A percentile compares a stretch with the other conserved stretches of the same genome.
phyloP scores from a whole-genome alignment of 2,888 invertebrate species.

The Tipula unca region DNA sequence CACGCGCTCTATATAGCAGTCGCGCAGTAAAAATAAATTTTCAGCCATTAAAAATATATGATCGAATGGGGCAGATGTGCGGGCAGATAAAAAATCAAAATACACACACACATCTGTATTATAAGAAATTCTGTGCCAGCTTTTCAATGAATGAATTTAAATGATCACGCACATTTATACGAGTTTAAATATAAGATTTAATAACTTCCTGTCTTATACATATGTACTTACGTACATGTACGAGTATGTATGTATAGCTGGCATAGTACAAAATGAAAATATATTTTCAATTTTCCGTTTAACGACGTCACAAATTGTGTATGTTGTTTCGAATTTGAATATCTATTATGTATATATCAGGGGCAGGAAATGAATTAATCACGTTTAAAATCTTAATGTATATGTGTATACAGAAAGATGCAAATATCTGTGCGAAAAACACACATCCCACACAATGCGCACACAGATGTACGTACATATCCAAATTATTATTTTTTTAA shows the following conservation, averaged over 20 bases:
- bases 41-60: neutral
- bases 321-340: neutral
- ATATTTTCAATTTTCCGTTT: neutral
- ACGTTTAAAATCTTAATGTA: neutral
- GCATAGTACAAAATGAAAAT: neutral
- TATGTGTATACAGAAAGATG: too few species aligned
- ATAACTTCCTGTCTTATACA: neutral
- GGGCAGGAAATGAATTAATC: constrained; percentile 1
- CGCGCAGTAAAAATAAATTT: neutral
- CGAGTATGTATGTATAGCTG: too few species aligned
- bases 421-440: neutral
- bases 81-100: neutral
- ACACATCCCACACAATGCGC: neutral
- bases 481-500: neutral
- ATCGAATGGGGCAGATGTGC: neutral
- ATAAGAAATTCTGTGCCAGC: neutral
- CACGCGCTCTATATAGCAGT: neutral
- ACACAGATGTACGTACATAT: neutral
- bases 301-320: neutral
- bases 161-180: neutral
- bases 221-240: too few species aligned
- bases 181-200: neutral
- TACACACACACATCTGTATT: too few species aligned
- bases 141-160: neutral
- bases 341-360: too few species aligned